These are phyloP conservation scores for Platerodrilus igneus DNA, from an alignment of 2,888 invertebrate species.

Conservation along the genomic window DNA sequence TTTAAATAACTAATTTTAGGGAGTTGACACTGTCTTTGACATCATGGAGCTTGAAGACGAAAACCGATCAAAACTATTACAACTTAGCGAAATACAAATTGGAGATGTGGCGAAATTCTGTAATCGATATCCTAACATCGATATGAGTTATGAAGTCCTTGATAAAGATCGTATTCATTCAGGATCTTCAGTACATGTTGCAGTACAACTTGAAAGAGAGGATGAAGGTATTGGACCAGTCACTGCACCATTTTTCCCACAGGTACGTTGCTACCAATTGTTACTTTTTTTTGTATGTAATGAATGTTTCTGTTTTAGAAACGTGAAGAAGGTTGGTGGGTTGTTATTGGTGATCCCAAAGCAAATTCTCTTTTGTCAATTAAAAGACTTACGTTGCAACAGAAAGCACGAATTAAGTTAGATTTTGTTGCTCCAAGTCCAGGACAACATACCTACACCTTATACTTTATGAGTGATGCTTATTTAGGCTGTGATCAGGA, in stretches of 20 bases:
- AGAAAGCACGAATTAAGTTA: slow-evolving; percentile 79
- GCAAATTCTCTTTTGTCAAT: slow-evolving; percentile 93
- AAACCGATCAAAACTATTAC: slow-evolving; percentile 72
- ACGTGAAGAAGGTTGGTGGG: slow-evolving; percentile 95
- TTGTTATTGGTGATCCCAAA: slow-evolving; percentile 96
- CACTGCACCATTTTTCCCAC: slow-evolving; percentile 97
- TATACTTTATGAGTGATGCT: slow-evolving; percentile 99
- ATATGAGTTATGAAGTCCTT: slow-evolving; percentile 85
- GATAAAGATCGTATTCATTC: slow-evolving; percentile 74
- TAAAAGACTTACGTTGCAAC: slow-evolving; percentile 91
- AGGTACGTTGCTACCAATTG: slow-evolving; percentile 54
- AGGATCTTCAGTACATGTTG: slow-evolving; percentile 83
- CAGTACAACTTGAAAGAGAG: slow-evolving; percentile 90
- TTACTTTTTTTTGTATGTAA: slow-evolving; percentile 5
- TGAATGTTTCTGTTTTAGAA: slow-evolving; percentile 54
- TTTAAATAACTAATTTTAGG: no score
- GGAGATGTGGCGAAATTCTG: slow-evolving; percentile 98
- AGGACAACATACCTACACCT: slow-evolving; percentile 84
- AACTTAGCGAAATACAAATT: slow-evolving; percentile 83
- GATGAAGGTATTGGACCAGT: slow-evolving; percentile 97
- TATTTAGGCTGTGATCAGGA: slow-evolving; percentile 99
- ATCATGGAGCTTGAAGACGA: slow-evolving; percentile 94
- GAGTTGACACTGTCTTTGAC: slow-evolving; percentile 90
- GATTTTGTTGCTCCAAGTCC: slow-evolving; percentile 92
- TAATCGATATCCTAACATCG: slow-evolving; percentile 98